Evolutionary conservation across 1,140 invertebrate genomes (phyloP).

Genomic region (Drosophila funebris): DNA sequence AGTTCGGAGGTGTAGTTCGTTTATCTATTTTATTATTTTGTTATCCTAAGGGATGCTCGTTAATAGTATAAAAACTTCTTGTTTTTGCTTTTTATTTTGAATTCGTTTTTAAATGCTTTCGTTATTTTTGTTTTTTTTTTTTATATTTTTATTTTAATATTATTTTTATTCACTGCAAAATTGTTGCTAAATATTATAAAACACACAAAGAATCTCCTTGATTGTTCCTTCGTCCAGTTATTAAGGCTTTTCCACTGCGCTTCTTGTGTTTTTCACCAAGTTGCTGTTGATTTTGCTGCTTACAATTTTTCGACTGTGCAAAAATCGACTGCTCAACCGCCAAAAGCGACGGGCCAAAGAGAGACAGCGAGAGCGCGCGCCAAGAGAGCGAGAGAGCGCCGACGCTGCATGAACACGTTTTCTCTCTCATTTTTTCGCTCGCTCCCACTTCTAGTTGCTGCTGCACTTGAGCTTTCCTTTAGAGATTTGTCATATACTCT

Average conservation of each 20-base stretch:
- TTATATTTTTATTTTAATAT: not conserved
- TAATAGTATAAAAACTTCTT: conserved; percentile 49
- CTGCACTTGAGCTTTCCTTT: conserved; percentile 64
- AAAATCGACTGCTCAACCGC: conserved; percentile 70
- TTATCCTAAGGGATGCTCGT: conserved; percentile 1
- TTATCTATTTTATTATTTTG: conserved; percentile 5
- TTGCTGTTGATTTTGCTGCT: conserved; percentile 69
- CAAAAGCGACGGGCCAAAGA: conserved; percentile 41
- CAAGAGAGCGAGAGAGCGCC: conserved; percentile 15
- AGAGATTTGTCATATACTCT: conserved; percentile 26
- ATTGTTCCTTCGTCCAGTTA: conserved; percentile 23
- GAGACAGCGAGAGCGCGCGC: conserved; percentile 16
- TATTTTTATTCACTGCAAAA: conserved; percentile 15
- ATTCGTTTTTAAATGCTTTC: conserved; percentile 6
- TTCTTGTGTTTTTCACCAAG: conserved; percentile 24
- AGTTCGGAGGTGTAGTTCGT: conserved; percentile 31
- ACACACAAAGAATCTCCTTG: conserved; percentile 4
- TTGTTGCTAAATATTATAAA: conserved; percentile 25
- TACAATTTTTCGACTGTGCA: conserved; percentile 73
- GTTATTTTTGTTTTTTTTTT: not conserved
- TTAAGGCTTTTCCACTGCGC: conserved; percentile 30
- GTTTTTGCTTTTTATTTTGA: conserved; percentile 60
- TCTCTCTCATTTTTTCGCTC: conserved; percentile 45
- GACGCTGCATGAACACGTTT: not conserved
- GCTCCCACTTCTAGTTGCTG: conserved; percentile 40